Evolutionary conservation across 1,140 invertebrate genomes (phyloP).

Genomic region (Bacillus rossius): DNA sequence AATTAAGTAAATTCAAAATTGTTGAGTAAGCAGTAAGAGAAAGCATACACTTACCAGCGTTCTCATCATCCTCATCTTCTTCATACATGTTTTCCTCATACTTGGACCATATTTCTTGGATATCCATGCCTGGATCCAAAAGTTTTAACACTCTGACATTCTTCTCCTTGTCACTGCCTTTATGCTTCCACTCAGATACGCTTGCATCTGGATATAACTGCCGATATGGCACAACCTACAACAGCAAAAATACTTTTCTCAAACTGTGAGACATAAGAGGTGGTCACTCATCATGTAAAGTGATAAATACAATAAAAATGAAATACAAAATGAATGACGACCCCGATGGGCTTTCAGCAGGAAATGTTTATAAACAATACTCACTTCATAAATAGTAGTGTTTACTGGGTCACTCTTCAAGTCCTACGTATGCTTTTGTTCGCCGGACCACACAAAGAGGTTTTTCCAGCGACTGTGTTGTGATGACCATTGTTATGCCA

Average conservation of each 20-base stretch:
- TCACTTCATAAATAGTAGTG: too few species aligned
- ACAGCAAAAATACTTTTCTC: slow-evolving; percentile 18
- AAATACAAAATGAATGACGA: neutral
- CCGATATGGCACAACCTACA: slow-evolving; percentile 48
- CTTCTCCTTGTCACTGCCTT: slow-evolving; percentile 47
- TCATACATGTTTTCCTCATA: slow-evolving; percentile 37
- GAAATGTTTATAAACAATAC: too few species aligned
- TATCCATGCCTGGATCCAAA: slow-evolving; percentile 44
- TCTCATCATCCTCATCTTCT: slow-evolving; percentile 45
- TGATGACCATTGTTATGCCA: too few species aligned
- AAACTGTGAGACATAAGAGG: too few species aligned
- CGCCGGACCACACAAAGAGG: too few species aligned
- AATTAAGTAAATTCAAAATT: too few species aligned
- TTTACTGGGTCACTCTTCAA: too few species aligned
- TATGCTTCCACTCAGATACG: slow-evolving; percentile 47
- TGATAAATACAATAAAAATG: slow-evolving; percentile 1
- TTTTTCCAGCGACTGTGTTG: too few species aligned
- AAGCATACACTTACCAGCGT: neutral
- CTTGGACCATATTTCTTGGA: slow-evolving; percentile 37
- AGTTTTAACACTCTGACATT: slow-evolving; percentile 47
- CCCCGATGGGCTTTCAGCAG: too few species aligned
- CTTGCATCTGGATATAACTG: slow-evolving; percentile 52
- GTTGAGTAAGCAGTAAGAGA: slow-evolving; percentile 12
- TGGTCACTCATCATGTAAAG: too few species aligned
- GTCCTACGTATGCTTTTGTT: too few species aligned